phyloP scores from a whole-genome alignment of 2,113 vertebrate genomes.

The Epinephelus moara region DNA sequence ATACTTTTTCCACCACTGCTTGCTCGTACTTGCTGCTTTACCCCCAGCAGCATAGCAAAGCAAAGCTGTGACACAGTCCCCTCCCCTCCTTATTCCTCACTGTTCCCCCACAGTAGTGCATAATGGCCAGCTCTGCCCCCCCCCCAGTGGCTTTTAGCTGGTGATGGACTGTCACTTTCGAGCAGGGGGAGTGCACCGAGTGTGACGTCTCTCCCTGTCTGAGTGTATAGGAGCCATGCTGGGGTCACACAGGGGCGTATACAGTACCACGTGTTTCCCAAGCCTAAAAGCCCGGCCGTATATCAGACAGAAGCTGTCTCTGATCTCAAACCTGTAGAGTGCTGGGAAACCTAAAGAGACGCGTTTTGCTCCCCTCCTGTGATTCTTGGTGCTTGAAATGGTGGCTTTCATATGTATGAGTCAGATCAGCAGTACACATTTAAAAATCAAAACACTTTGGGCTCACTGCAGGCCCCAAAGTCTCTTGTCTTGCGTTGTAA shows the following conservation, averaged over 20 bases:
- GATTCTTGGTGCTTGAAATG: slow-evolving; percentile 71
- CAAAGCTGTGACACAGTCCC: slow-evolving; percentile 26
- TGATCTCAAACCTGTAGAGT: slow-evolving; percentile 77
- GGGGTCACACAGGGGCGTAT: slow-evolving; percentile 73
- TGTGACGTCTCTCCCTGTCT: slow-evolving; percentile 68
- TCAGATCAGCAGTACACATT: slow-evolving; percentile 76
- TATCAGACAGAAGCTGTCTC: slow-evolving; percentile 71
- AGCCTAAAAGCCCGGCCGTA: slow-evolving; percentile 54
- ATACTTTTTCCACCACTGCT: background rate
- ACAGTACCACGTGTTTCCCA: slow-evolving; percentile 63
- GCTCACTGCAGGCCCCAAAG: slow-evolving; percentile 56
- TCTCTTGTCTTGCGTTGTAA: slow-evolving; percentile 65
- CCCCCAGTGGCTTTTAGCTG: slow-evolving; percentile 64
- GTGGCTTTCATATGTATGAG: slow-evolving; percentile 79
- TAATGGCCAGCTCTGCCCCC: slow-evolving; percentile 62
- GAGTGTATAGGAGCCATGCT: slow-evolving; percentile 74
- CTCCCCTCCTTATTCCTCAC: slow-evolving; percentile 29
- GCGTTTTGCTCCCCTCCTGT: slow-evolving; percentile 59
- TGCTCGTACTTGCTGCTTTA: slow-evolving; percentile 10
- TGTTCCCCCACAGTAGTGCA: slow-evolving; percentile 45
- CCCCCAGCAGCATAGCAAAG: slow-evolving; percentile 13
- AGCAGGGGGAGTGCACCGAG: slow-evolving; percentile 40
- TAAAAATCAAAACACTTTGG: slow-evolving; percentile 77
- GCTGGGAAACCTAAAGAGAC: slow-evolving; percentile 69
- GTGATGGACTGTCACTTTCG: slow-evolving; percentile 75